Evolutionary conservation across 2,113 vertebrate genomes (phyloP), one percentile per base, ranked within the genome.

Genomic region (Hydrochoerus hydrochaeris): DNA sequence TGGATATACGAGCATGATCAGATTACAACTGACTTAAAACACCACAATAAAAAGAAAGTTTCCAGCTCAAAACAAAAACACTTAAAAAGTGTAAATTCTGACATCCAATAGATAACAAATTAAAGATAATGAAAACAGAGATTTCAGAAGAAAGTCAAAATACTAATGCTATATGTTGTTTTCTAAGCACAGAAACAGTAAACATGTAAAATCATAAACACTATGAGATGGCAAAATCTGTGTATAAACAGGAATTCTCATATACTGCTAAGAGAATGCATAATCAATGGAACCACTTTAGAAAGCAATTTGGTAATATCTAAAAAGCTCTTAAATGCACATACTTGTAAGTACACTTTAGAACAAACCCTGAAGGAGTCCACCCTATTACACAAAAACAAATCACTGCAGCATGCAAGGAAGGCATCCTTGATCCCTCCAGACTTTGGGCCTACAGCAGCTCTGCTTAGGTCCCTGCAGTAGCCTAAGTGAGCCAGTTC

Each of bases 11-110:
- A 92, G 0, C 90, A 38, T 90, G 11, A 90, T 54, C n/a, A 82
- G 32, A 83, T 90, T 52, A 65, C 19, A 65, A 87, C 0, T 96
- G 57, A 94, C 11, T 73, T 95, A 90, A 85, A 85, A 89, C 81
- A 65, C 69, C 67, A 69, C 10, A 92, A 95, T 44, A 83, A 94
- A 96, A 81, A 88, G 20, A 52, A 88, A 75, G 3, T 49, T 85
- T 93, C 58, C 44, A 95, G 35, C n/a, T 88, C 19, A 94, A 90
- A 93, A 78, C 67, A 81, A 49, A 41, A 94, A 60, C 75, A 85
- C 96, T 90, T 62, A 88, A 17, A 69, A 95, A 78, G 9, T 67
- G 52, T n/a, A 90, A 91, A 81, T 73, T 73, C 38, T 84, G 3
- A 11, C 67, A 49, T 49, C 22, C 71, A 85, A 88, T 3, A 65